Conservation (phyloP, 2,113 vertebrate species). For the Megaleporinus macrocephalus region DNA sequence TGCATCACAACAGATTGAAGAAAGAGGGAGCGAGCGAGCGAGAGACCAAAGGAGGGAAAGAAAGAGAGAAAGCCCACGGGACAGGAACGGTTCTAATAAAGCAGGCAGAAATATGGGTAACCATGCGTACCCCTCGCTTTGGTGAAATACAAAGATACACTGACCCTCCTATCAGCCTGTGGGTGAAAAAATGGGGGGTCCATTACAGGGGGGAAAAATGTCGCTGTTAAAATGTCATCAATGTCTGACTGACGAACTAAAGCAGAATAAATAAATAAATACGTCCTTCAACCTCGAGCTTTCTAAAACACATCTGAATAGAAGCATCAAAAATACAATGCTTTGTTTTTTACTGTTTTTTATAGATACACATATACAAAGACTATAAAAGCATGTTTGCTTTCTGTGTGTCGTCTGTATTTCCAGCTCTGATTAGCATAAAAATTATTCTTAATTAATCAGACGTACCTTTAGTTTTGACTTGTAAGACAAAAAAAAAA, state of each 20-base stretch:
- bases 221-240: conserved; percentile 47
- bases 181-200: conserved; percentile 5
- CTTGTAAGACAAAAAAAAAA: conserved; percentile 4
- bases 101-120: conserved; percentile 73
- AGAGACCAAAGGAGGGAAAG: conserved; percentile 58
- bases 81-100: conserved; percentile 54
- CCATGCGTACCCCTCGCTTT: conserved; percentile 64
- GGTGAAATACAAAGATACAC: conserved; percentile 44
- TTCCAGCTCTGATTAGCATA: background rate
- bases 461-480: conserved; percentile 3
- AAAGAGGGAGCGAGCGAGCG: conserved; percentile 79
- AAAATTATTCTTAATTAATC: conserved; percentile 3
- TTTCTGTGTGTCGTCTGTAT: background rate
- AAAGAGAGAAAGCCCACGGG: conserved; percentile 54
- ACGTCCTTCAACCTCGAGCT: background rate
- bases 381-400: conserved; percentile 28
- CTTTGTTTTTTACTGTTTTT: background rate
- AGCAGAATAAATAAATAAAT: conserved; percentile 9
- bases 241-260: conserved; percentile 15
- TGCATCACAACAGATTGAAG: conserved; percentile 92
- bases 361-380: background rate
- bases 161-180: conserved; percentile 31
- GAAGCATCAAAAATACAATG: background rate
- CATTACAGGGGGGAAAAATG: conserved; percentile 9
- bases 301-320: background rate